Conservation (phyloP, 2,113 vertebrate genomes). For the Mus musculus region DNA sequence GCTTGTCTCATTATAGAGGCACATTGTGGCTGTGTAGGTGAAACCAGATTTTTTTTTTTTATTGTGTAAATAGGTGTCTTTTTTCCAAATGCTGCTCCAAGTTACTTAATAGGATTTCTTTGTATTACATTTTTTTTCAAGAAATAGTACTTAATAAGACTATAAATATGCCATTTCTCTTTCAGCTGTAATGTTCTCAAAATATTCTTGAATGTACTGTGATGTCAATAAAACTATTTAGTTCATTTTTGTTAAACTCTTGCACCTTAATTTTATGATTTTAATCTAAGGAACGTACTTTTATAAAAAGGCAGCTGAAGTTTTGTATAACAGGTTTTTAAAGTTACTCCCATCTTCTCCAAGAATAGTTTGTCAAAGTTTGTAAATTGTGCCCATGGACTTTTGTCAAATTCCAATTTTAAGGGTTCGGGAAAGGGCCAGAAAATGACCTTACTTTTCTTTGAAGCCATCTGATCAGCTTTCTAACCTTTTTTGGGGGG, state of each 20-base stretch:
- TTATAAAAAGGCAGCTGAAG: constrained; percentile 85
- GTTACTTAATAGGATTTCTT: constrained; percentile 93
- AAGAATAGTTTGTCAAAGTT: constrained; percentile 79
- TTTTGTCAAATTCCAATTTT: constrained; percentile 76
- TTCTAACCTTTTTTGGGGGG: constrained; percentile 73
- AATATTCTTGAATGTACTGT: constrained; percentile 94
- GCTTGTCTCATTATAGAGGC: constrained; percentile 99
- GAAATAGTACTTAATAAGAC: constrained; percentile 90
- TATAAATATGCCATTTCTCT: constrained; percentile 90
- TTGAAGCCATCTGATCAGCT: constrained; percentile 76
- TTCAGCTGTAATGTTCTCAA: constrained; percentile 97
- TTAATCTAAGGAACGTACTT: constrained; percentile 84
- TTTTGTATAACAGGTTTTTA: constrained; percentile 86
- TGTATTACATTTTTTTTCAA: constrained; percentile 92
- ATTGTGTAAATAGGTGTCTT: constrained; percentile 96
- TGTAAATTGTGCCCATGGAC: constrained; percentile 81
- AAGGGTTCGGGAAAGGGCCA: constrained; percentile 76
- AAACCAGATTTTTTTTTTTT: constrained; percentile 91
- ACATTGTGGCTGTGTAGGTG: constrained; percentile 97
- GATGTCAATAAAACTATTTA: constrained; percentile 94
- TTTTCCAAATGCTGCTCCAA: constrained; percentile 94
- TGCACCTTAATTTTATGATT: constrained; percentile 89
- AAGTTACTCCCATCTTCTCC: constrained; percentile 78
- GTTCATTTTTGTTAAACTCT: constrained; percentile 91
- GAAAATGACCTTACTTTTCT: constrained; percentile 79